Conservation (phyloP, 2,888 invertebrate genomes). For the Drosophila kambysellisi region DNA sequence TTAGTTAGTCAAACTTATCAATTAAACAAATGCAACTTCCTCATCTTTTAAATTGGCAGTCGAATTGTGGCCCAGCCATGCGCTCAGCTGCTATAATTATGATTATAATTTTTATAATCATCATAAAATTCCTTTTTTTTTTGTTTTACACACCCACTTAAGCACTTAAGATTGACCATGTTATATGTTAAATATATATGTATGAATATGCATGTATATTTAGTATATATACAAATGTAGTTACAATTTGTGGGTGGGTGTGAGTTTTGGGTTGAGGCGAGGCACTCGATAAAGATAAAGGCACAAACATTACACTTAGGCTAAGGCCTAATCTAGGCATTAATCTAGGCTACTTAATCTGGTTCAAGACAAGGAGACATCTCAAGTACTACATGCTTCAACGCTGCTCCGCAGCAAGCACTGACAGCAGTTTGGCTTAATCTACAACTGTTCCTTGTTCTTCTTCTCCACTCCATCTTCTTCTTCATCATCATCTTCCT, state of each 20-base stretch:
- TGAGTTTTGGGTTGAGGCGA: constrained; percentile 44
- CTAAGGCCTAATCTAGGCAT: constrained; percentile 33
- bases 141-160: constrained; percentile 11
- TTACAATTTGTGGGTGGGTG: constrained; percentile 27
- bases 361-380: constrained; percentile 58
- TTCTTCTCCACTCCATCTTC: not conserved
- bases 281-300: constrained; percentile 75
- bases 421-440: constrained; percentile 21
- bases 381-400: constrained; percentile 73
- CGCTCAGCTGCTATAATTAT: constrained; percentile 70
- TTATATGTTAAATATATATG: constrained; percentile 4
- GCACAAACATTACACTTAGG: constrained; percentile 74
- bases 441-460: not conserved
- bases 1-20: constrained; percentile 63
- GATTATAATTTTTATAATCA: constrained; percentile 34
- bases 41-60: constrained; percentile 70
- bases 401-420: constrained; percentile 50
- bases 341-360: constrained; percentile 49
- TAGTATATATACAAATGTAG: constrained; percentile 22
- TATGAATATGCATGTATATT: constrained; percentile 3
- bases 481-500: constrained; percentile 2
- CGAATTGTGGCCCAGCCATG: constrained; percentile 77
- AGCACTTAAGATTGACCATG: constrained; percentile 22
- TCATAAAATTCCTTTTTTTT: constrained; percentile 5
- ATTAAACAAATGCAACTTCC: constrained; percentile 73